A percentile compares a stretch with the other conserved stretches of the same genome.
Evolutionary conservation across 1,140 invertebrate species (phyloP).

Genomic region (Metaphire vulgaris): DNA sequence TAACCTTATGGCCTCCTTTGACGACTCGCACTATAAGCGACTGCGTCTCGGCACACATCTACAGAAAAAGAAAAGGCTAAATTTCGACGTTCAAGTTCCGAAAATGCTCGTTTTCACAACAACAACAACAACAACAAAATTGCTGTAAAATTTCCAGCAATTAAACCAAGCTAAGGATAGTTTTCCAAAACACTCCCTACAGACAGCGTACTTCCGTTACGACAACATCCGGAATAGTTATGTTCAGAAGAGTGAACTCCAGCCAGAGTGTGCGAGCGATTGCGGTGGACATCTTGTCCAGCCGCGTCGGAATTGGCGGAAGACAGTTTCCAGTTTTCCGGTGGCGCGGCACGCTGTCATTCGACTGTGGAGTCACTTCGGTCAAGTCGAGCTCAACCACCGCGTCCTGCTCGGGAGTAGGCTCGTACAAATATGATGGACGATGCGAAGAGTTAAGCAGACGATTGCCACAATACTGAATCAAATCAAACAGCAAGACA

Average conservation of each 20-base stretch:
- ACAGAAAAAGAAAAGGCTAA: too few species aligned
- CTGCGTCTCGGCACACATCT: background rate
- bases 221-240: background rate
- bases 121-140: too few species aligned
- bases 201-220: background rate
- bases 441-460: background rate
- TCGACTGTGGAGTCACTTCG: too few species aligned
- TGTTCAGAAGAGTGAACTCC: background rate
- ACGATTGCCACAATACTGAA: background rate
- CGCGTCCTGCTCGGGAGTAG: background rate
- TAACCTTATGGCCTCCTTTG: background rate
- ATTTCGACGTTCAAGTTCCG: too few species aligned
- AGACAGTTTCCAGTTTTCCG: background rate
- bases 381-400: too few species aligned
- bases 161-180: too few species aligned
- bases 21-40: constrained; percentile 55
- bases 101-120: too few species aligned
- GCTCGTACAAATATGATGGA: background rate
- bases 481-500: too few species aligned
- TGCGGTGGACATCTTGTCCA: background rate
- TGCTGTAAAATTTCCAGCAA: too few species aligned
- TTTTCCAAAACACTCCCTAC: too few species aligned
- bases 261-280: background rate
- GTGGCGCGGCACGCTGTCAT: too few species aligned
- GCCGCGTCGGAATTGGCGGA: constrained; percentile 1